Evolutionary conservation across 1,140 invertebrate genomes (phyloP), one percentile per base, ranked within the genome.

Genomic region (Portunus trituberculatus): DNA sequence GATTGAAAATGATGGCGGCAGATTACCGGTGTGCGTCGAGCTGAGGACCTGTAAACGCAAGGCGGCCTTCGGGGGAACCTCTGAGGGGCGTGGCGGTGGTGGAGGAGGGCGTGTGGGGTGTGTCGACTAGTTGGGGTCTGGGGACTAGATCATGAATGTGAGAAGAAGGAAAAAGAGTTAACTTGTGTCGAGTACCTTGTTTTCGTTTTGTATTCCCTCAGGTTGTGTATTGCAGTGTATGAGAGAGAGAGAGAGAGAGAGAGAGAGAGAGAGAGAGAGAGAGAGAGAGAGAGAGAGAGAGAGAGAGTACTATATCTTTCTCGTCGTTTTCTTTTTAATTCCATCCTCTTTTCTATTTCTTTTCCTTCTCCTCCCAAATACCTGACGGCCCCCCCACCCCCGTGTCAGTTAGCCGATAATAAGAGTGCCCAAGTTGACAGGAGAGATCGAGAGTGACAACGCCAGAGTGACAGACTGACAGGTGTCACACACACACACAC

Each of bases 251-350:
- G n/a, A 76, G 67, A 76, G n/a, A n/a, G n/a, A 76, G 67, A 76
- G n/a, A n/a, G n/a, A 76, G 67, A 76, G 67, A 76, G n/a, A 76
- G n/a, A 76, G 67, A 76, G n/a, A n/a, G 67, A 76, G 67, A 76
- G 67, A 76, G 67, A 76, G 67, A 76, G 67, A 76, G n/a, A 76
- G 67, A 76, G 67, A 59, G 67, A 76, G n/a, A 76, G 67, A 76
- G n/a, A 76, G n/a, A n/a, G 52, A 59, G 52, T 59, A 59, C 16
- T 59, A 59, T 59, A 59, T 2, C 12, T 10, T 59, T 59, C 12
- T 59, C 52, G 3, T 14, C 16, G 16, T 20, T 20, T 59, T 20
- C 16, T 59, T 10, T 59, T 59, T 20, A 12, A 14, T 20, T 59
- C 48, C 14, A 12, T 59, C 16, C 12, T 59, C 8, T 12, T 59